Evolutionary conservation across 2,888 invertebrate species (phyloP).

Genomic region (Piscicola geometra): DNA sequence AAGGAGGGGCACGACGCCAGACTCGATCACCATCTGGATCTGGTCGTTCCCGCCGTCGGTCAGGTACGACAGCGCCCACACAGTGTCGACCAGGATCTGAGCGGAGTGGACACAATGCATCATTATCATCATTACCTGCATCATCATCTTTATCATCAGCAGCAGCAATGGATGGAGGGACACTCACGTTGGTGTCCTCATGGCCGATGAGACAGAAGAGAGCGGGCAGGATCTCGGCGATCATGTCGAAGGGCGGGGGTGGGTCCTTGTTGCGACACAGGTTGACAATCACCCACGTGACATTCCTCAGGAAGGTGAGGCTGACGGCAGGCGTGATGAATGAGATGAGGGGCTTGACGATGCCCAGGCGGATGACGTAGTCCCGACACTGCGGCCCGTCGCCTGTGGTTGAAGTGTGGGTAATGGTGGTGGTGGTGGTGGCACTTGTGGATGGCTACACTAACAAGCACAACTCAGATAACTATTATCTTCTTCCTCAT

Average conservation of each 20-base stretch:
- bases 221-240: constrained; percentile 86
- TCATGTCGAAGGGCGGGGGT: constrained; percentile 77
- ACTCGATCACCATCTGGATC: constrained; percentile 67
- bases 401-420: no score
- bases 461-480: no score
- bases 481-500: no score
- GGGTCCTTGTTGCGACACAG: constrained; percentile 97
- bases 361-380: constrained; percentile 87
- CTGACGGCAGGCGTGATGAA: constrained; percentile 95
- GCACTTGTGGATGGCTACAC: no score
- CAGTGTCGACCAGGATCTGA: constrained; percentile 89
- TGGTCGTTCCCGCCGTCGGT: constrained; percentile 96
- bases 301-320: constrained; percentile 90
- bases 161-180: no score
- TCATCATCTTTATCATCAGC: no score
- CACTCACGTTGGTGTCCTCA: constrained; percentile 90
- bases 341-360: constrained; percentile 83
- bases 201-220: constrained; percentile 82
- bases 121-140: no score
- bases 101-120: no score
- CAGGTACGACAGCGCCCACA: constrained; percentile 95
- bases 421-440: no score
- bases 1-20: constrained; percentile 87
- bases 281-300: constrained; percentile 99
- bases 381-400: constrained; percentile 92